phyloP scores from a whole-genome alignment of 2,113 vertebrate species.

The Leucosticte australis region DNA sequence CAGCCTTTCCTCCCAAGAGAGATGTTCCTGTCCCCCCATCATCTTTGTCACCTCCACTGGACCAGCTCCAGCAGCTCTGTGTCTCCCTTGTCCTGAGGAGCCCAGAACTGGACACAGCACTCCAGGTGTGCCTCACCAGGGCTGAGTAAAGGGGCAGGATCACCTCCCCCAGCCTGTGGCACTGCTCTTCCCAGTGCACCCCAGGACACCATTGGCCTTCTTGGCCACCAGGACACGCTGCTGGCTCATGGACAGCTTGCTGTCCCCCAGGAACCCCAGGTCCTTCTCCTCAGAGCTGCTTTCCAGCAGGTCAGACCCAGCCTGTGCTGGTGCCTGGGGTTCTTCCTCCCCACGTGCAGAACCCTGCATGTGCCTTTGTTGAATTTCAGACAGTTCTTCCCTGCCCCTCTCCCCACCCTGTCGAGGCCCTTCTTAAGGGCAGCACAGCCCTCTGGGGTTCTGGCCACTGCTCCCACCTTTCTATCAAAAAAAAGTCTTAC shows the following conservation, averaged over 20 bases:
- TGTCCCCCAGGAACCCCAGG: background rate
- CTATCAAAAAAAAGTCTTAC: background rate
- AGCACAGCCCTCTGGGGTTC: background rate
- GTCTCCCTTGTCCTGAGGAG: background rate
- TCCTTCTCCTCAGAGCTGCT: background rate
- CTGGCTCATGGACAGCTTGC: background rate
- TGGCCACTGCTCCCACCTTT: fast-evolving
- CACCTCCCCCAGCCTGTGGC: fast-evolving
- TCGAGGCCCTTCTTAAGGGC: background rate
- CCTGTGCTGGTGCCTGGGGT: background rate
- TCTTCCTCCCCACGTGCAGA: background rate
- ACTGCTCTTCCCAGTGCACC: background rate
- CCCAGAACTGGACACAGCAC: background rate
- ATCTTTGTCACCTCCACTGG: background rate
- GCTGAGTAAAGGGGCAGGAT: background rate
- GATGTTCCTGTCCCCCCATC: fast-evolving
- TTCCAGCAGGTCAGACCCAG: background rate
- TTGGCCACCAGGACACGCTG: background rate
- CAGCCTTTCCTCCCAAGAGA: background rate
- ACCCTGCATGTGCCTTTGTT: background rate
- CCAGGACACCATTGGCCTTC: background rate
- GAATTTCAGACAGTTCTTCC: background rate
- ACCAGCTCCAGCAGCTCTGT: fast-evolving
- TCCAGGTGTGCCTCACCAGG: background rate
- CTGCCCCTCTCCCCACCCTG: background rate